These are phyloP conservation scores for Margarornis squamiger DNA, from an alignment of 2,797 vertebrate genomes.

Conservation along the genomic window DNA sequence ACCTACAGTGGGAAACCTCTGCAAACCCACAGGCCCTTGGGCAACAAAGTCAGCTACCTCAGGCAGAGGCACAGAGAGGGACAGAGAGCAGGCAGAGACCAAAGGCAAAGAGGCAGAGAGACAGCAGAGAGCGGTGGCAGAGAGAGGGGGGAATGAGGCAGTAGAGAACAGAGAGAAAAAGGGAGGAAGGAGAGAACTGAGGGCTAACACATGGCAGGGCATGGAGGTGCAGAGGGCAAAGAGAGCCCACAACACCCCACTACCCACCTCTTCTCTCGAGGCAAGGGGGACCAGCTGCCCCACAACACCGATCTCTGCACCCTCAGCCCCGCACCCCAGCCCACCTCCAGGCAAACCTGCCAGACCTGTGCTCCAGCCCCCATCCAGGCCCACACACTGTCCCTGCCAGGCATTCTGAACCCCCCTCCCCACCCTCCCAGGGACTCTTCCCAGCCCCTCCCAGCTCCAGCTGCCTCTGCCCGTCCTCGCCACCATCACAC, in stretches of 20 bases:
- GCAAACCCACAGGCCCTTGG: background rate
- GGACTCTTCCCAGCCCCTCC: background rate
- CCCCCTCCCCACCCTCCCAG: background rate
- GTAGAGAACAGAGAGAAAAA: background rate
- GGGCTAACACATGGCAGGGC: background rate
- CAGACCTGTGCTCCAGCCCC: background rate
- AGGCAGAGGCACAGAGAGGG: background rate
- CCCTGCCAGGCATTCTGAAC: background rate
- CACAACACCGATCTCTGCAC: background rate
- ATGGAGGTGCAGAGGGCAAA: background rate
- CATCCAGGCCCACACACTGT: accelerated
- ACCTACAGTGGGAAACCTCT: background rate
- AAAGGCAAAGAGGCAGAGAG: background rate
- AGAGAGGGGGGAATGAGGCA: background rate
- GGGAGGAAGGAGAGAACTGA: background rate
- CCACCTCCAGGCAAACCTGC: background rate
- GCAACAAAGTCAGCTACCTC: background rate
- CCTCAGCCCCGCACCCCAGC: background rate
- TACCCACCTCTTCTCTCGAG: background rate
- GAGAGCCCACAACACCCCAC: background rate
- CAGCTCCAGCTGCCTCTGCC: background rate
- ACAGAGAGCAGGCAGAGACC: background rate
- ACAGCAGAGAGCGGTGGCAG: background rate
- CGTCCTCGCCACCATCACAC: accelerated
- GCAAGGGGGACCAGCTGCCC: background rate